Percentiles rank a stretch among this genome's conserved stretches.
Evolutionary conservation across 2,888 invertebrate genomes (phyloP).

Genomic region (Drosophila basisetae): DNA sequence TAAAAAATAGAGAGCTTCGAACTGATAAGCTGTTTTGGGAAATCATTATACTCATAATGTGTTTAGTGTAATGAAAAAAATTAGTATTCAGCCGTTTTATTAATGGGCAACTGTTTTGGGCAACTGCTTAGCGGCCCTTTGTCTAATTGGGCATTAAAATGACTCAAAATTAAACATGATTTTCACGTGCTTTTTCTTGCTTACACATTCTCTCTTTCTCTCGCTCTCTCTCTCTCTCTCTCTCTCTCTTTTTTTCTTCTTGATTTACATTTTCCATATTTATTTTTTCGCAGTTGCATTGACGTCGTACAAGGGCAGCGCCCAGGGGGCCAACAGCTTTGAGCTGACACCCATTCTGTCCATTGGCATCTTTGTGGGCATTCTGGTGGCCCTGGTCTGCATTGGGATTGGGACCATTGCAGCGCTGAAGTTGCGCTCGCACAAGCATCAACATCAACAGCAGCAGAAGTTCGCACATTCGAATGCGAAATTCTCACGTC

Average conservation of each 20-base stretch:
- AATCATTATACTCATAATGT: neutral
- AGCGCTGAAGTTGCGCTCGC: slow-evolving; percentile 84
- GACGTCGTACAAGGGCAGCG: slow-evolving; percentile 86
- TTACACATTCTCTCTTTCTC: neutral
- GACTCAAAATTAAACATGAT: slow-evolving; percentile 37
- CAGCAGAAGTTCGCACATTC: slow-evolving; percentile 84
- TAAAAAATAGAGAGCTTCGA: neutral
- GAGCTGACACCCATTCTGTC: slow-evolving; percentile 87
- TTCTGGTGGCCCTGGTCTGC: slow-evolving; percentile 85
- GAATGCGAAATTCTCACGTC: slow-evolving; percentile 87
- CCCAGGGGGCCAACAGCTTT: slow-evolving; percentile 85
- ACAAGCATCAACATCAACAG: slow-evolving; percentile 84
- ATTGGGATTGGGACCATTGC: slow-evolving; percentile 85
- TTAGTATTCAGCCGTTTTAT: slow-evolving; percentile 51
- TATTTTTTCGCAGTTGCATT: slow-evolving; percentile 78
- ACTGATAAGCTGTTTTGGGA: rapidly evolving
- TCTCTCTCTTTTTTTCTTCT: neutral
- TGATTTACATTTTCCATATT: neutral
- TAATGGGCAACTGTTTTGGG: slow-evolving; percentile 41
- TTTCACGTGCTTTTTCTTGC: slow-evolving; percentile 9
- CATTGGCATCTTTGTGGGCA: slow-evolving; percentile 85
- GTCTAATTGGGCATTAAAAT: slow-evolving; percentile 70
- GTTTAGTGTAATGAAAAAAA: slow-evolving; percentile 40
- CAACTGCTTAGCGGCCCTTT: slow-evolving; percentile 54
- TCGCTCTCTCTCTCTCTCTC: neutral